Base-by-base conservation (phyloP, 2,797 vertebrate genomes). In the Pseudochromis fuscus region DNA sequence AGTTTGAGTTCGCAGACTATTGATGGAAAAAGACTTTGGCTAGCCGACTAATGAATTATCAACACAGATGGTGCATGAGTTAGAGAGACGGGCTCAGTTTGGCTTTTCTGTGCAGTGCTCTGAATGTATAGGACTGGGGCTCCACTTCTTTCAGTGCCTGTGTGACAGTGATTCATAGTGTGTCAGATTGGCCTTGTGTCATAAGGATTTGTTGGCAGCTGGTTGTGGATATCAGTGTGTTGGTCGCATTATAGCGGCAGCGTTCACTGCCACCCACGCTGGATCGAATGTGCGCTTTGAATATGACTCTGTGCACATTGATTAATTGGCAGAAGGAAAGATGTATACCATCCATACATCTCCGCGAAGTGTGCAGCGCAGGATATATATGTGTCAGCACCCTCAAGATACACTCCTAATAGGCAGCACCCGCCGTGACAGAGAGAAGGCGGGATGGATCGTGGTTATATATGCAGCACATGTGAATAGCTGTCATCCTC, bases 151-250 rank as follows among this genome's bases (percentile, higher is more conserved):
- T 79, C 51, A 33, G 48, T 15, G 50, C 15, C 67, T 61, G 67
- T 66, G 52, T 59, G 75, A 75, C 80, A 67, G 58, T 76, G 84
- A 88, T 81, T 85, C 82, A 68, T 80, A 48, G 72, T 67, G 75
- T 82, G 77, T 81, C 49, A 13, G 62, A 73, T 83, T 48, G 67
- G 76, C 37, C 77, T 79, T 63, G 70, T 88, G 76, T 85, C 79
- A 77, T 55, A 8, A 79, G 81, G 72, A 83, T 88, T 83, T 81
- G 84, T 65, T 80, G 87, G 74, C 88, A 75, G 73, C 56, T 59
- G 58, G 68, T 52, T 78, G 64, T 68, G 56, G 80, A 53, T 70
- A 81, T 84, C 73, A 72, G 52, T 56, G 65, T 83, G 70, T 70
- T 62, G 62, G 65, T 79, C 2, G 44, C 46, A 78, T 87, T 75